phyloP scores from a whole-genome alignment of 2,797 vertebrate species.

The Dendrocincla tyrannina region DNA sequence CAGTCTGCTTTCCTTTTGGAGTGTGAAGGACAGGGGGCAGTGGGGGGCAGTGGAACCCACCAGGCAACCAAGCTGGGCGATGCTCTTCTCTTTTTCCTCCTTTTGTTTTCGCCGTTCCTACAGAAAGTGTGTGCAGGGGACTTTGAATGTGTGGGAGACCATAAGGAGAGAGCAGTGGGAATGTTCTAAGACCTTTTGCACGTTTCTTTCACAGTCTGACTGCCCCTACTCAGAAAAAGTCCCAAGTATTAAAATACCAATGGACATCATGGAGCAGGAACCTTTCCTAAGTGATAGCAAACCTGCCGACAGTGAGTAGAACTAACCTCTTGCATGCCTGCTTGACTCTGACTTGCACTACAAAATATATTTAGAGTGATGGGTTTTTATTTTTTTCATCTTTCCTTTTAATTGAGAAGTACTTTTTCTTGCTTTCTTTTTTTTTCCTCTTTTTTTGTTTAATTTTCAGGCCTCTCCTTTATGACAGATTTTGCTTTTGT shows the following conservation, averaged over 20 bases:
- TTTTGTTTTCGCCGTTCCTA: neutral
- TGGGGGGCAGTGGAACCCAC: neutral
- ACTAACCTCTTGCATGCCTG: constrained; percentile 72
- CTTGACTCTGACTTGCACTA: constrained; percentile 62
- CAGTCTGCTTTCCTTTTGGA: neutral
- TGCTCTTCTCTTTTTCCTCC: neutral
- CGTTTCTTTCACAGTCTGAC: constrained; percentile 94
- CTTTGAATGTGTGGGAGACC: neutral
- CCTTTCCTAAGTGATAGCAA: constrained; percentile 97
- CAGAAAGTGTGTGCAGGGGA: neutral
- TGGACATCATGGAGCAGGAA: constrained; percentile 99
- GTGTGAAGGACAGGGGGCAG: neutral
- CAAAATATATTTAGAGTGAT: neutral
- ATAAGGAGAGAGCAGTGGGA: constrained; percentile 1
- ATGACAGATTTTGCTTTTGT: neutral
- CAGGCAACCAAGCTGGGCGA: neutral
- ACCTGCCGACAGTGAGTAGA: constrained; percentile 96
- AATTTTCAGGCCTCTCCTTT: constrained; percentile 32
- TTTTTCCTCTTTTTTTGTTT: neutral
- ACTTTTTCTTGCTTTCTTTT: neutral
- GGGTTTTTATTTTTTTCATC: neutral
- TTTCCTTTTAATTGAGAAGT: neutral
- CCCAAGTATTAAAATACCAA: constrained; percentile 99
- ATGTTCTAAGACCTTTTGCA: constrained; percentile 76
- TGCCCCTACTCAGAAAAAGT: constrained; percentile 95